A percentile compares a stretch with the other conserved stretches of the same genome.
Evolutionary conservation across 2,888 invertebrate species (phyloP).

Genomic region (Lamproptera curius): DNA sequence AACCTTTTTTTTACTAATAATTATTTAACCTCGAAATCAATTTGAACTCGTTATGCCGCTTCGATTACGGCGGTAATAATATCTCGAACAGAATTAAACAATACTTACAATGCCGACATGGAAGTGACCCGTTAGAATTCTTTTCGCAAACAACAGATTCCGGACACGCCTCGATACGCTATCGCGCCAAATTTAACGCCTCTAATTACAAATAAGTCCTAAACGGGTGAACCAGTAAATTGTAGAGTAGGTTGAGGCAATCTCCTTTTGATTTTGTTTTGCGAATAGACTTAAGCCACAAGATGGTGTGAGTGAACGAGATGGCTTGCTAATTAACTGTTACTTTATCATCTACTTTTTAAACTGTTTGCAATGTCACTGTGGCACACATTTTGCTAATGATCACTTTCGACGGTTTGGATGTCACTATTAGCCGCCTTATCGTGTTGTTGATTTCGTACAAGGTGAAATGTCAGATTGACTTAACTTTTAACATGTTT

Average conservation of each 20-base stretch:
- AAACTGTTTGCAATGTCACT: background rate
- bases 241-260: slow-evolving; percentile 37
- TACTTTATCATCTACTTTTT: background rate
- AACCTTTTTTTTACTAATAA: no score
- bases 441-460: no score
- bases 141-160: slow-evolving; percentile 54
- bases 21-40: no score
- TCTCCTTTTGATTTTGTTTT: slow-evolving; percentile 30
- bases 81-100: slow-evolving; percentile 38
- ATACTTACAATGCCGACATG: slow-evolving; percentile 42
- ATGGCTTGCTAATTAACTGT: background rate
- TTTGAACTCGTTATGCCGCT: slow-evolving; percentile 26
- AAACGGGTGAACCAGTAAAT: slow-evolving; percentile 14
- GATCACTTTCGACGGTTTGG: background rate
- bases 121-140: slow-evolving; percentile 60
- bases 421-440: no score
- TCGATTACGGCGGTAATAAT: slow-evolving; percentile 40
- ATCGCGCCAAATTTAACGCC: slow-evolving; percentile 56
- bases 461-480: no score
- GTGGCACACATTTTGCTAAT: background rate
- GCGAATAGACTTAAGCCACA: background rate
- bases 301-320: background rate
- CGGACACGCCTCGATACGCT: slow-evolving; percentile 46
- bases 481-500: no score
- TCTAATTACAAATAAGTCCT: slow-evolving; percentile 54